phyloP scores from a whole-genome alignment of 2,113 vertebrate species.

The Silurus glanis region DNA sequence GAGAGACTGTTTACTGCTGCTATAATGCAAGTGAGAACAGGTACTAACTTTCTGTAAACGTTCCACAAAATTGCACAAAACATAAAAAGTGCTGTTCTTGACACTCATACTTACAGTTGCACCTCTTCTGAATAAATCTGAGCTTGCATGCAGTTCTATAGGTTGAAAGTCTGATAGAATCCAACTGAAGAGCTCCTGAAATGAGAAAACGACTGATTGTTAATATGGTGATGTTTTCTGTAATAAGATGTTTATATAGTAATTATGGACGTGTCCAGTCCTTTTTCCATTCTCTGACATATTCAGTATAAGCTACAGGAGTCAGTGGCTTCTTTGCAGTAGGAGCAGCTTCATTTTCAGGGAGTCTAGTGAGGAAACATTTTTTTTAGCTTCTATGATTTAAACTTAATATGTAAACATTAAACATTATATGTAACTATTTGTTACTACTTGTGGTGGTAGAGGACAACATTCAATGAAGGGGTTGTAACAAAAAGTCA shows the following conservation, averaged over 20 bases:
- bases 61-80: neutral
- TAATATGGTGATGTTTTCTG: neutral
- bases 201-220: conserved; percentile 39
- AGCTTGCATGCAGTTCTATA: conserved; percentile 98
- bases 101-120: conserved; percentile 84
- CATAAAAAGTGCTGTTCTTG: neutral
- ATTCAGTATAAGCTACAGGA: too few relatives aligned
- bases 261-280: neutral
- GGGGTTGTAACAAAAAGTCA: too few relatives aligned
- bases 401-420: too few relatives aligned
- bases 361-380: neutral
- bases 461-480: too few relatives aligned
- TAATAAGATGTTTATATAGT: neutral
- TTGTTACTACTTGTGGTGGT: too few relatives aligned
- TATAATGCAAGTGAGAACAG: neutral
- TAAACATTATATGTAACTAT: too few relatives aligned
- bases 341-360: too few relatives aligned
- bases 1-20: too few relatives aligned
- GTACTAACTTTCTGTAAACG: neutral
- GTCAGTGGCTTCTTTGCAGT: neutral
- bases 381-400: neutral
- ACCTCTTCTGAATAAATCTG: conserved; percentile 97
- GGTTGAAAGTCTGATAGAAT: conserved; percentile 94
- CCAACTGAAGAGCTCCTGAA: conserved; percentile 94
- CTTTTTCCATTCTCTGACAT: too few relatives aligned